Base-by-base conservation (phyloP, 2,888 invertebrate genomes). In the Oeneis ivallda region DNA sequence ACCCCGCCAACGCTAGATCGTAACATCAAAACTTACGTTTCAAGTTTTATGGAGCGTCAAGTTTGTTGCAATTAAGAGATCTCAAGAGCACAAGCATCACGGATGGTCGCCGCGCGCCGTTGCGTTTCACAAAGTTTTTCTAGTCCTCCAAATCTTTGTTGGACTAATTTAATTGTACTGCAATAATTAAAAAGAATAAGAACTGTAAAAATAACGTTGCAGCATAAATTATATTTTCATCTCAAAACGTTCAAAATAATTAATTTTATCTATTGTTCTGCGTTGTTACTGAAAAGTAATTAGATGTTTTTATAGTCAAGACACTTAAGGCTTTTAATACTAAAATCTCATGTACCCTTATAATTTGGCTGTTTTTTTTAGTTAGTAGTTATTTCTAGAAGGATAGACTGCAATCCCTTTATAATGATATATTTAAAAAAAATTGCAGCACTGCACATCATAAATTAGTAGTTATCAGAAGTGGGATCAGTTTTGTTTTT, bases 41-140 rank as follows among this genome's bases (percentile, higher is more conserved):
- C 71, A 84, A 86, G 85, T 83, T 89, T 90, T 89, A 90, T 89
- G 86, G 85, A 87, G 82, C 90, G 88, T 85, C 86, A 87, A 89
- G 86, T 77, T 76, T 13, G 75, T 73, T 72, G 81, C 80, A 89
- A 89, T 89, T 88, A 90, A 86, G 79, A 85, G 76, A 80, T 82
- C 82, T 85, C 79, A 80, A 73, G 82, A 82, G 79, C 79, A 78
- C 76, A 69, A 77, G 73, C 78, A 77, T 78, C 84, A 85, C 82
- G 86, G 85, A 84, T 85, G 83, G 82, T 67, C 82, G 81, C 74
- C 74, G 71, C 82, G 67, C 82, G 81, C 74, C 74, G 71, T 68
- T 73, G 74, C 78, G 75, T 71, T 67, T 67, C 67, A 65, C 56
- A 64, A 54, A 62, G 64, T 62, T 66, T 64, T 64, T 67, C 64